phyloP scores from a whole-genome alignment of 2,797 vertebrate genomes.

The Rhinoraja longicauda region DNA sequence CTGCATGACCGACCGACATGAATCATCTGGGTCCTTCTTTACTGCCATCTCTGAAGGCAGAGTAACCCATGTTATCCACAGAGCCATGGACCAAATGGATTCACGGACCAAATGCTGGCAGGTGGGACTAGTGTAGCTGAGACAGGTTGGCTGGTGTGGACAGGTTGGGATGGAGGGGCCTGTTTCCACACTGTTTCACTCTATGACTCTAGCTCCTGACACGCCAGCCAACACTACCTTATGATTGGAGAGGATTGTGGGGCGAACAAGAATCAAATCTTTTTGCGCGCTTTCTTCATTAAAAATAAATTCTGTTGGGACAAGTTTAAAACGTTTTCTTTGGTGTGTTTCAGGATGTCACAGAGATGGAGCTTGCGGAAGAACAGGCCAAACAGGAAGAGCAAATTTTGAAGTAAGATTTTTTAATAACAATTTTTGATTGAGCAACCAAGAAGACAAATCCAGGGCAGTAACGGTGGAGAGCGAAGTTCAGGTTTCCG shows the following conservation, averaged over 20 bases:
- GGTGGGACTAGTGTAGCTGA: no score
- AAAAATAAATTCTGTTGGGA: not conserved
- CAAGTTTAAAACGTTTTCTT: not conserved
- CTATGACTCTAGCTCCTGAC: not conserved
- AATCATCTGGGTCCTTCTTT: no score
- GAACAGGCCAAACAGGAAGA: conserved; percentile 82
- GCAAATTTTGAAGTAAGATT: conserved; percentile 80
- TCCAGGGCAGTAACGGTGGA: no score
- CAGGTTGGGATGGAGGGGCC: no score
- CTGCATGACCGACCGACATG: no score
- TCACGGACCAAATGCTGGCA: no score
- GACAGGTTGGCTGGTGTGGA: no score
- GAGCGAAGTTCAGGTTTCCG: no score
- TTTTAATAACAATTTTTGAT: no score
- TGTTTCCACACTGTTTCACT: no score
- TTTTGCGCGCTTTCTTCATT: not conserved
- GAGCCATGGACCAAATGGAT: no score
- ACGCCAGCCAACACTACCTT: not conserved
- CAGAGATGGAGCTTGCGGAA: conserved; percentile 76
- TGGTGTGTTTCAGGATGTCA: conserved; percentile 72
- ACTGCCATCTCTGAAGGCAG: not conserved
- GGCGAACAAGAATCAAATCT: not conserved
- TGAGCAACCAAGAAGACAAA: no score
- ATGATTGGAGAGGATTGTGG: not conserved
- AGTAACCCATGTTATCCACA: not conserved